These are phyloP conservation scores for Fragum whitleyi DNA, from an alignment of 2,888 invertebrate species.

Conservation along the genomic window DNA sequence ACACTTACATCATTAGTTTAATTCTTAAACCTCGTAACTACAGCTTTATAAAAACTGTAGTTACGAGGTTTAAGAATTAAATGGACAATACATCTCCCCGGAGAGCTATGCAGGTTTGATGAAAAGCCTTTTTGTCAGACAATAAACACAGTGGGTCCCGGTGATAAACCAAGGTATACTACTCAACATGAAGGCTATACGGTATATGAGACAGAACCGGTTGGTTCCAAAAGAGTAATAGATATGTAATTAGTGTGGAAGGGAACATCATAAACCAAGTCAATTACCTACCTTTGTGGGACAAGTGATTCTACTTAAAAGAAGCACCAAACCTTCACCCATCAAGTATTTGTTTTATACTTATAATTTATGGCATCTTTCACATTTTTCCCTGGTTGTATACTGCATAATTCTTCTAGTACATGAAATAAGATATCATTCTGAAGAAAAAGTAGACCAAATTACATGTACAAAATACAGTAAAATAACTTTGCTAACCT, in stretches of 20 bases:
- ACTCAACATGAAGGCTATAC: neutral
- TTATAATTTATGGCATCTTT: conserved; percentile 4
- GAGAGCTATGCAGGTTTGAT: conserved; percentile 2
- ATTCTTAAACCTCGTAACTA: too few species aligned
- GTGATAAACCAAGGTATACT: neutral
- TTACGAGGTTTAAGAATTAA: too few species aligned
- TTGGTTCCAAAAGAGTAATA: neutral
- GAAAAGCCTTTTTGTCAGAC: neutral
- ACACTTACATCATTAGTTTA: too few species aligned
- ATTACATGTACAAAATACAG: too few species aligned
- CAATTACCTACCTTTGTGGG: neutral
- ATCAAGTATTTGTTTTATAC: neutral
- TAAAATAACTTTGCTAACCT: too few species aligned
- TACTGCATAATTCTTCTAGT: too few species aligned
- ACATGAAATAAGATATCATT: neutral
- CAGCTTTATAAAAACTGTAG: too few species aligned
- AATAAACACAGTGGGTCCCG: conserved; percentile 9
- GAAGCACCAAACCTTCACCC: neutral
- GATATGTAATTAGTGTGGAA: neutral
- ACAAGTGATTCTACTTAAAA: conserved; percentile 10
- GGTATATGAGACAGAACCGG: conserved; percentile 1
- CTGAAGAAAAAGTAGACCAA: neutral
- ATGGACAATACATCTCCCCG: neutral
- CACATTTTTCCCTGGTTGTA: neutral
- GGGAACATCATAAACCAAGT: conserved; percentile 9